Evolutionary conservation across 1,140 invertebrate genomes (phyloP).

Genomic region (Aleiodes sp.): DNA sequence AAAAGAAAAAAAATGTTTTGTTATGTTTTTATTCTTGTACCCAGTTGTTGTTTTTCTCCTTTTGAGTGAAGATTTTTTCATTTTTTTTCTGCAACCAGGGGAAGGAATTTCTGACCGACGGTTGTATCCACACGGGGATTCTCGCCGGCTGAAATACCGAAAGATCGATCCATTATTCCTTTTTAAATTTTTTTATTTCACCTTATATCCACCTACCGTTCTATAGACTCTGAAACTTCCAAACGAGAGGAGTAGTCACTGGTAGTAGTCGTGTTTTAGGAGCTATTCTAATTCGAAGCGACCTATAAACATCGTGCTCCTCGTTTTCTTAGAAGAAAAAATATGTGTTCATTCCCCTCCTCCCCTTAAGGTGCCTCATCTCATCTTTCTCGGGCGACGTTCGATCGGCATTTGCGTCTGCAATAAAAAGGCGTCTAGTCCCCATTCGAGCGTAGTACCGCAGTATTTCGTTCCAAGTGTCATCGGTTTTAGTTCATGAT

Average conservation of each 20-base stretch:
- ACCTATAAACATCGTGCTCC: conserved; percentile 11
- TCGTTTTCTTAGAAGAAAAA: background rate
- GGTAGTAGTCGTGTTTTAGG: conserved; percentile 15
- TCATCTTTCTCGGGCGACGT: background rate
- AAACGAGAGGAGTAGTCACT: background rate
- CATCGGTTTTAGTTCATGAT: too few relatives aligned
- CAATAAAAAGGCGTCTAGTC: background rate
- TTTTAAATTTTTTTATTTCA: background rate
- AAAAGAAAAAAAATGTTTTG: conserved; percentile 23
- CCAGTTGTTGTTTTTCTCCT: background rate
- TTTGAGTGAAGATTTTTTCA: conserved; percentile 17
- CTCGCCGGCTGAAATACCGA: conserved; percentile 25
- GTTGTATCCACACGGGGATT: conserved; percentile 29
- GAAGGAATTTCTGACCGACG: conserved; percentile 33
- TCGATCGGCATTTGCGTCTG: background rate
- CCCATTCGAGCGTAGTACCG: too few relatives aligned
- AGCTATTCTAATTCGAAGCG: conserved; percentile 25
- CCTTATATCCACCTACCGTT: background rate
- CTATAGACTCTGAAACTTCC: background rate
- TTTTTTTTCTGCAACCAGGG: too few relatives aligned
- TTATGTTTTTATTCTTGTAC: background rate
- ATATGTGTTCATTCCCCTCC: background rate
- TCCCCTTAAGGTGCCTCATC: background rate
- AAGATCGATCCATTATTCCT: conserved; percentile 20
- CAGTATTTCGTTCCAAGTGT: too few relatives aligned